phyloP scores from a whole-genome alignment of 2,113 vertebrate genomes.

The Willisornis vidua region DNA sequence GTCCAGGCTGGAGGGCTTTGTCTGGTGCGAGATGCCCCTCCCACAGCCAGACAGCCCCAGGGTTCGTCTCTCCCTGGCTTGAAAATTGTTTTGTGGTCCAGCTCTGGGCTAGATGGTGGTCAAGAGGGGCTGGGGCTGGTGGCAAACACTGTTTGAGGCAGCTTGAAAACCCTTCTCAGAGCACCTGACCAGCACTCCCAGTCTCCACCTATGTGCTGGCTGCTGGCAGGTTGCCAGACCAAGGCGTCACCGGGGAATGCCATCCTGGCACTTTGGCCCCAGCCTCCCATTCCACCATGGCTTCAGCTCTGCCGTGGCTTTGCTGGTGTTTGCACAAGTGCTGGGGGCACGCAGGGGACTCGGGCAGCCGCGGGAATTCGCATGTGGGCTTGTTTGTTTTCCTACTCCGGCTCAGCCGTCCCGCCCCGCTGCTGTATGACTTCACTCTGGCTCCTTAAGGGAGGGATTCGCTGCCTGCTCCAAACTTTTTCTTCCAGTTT shows the following conservation, averaged over 20 bases:
- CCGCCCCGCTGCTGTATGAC: conserved; percentile 17
- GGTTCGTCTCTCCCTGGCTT: background rate
- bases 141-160: background rate
- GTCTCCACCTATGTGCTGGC: background rate
- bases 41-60: background rate
- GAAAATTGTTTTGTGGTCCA: background rate
- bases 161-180: background rate
- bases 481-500: background rate
- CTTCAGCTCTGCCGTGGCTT: background rate
- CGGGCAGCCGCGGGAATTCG: background rate
- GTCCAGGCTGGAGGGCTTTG: background rate
- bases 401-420: background rate
- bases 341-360: background rate
- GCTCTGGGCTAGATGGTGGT: background rate
- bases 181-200: background rate
- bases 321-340: background rate
- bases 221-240: background rate
- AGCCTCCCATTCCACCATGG: accelerated
- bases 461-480: background rate
- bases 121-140: background rate
- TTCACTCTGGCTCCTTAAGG: conserved; percentile 7
- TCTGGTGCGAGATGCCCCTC: background rate
- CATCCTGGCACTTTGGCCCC: accelerated
- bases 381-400: conserved; percentile 35
- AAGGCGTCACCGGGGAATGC: background rate